Percentiles rank a stretch among this genome's conserved stretches.
phyloP scores from a whole-genome alignment of 2,113 vertebrate genomes.

The Phylloscopus trochiloides region DNA sequence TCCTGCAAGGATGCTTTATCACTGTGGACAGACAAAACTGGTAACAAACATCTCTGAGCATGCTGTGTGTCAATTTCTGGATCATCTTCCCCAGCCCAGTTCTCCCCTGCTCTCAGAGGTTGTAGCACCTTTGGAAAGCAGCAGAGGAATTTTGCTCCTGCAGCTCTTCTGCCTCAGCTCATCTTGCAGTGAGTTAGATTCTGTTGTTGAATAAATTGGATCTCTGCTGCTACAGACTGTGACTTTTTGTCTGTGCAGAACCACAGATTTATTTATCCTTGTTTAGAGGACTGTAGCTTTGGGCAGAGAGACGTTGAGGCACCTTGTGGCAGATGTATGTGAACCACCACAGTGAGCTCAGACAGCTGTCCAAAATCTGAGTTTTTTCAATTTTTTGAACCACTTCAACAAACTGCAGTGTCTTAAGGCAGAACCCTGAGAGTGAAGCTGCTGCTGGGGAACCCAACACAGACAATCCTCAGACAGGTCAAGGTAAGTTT shows the following conservation, averaged over 20 bases:
- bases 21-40: not conserved
- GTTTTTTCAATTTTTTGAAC: not conserved
- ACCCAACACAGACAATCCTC: not conserved
- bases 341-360: not conserved
- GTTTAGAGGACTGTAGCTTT: not conserved
- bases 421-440: not conserved
- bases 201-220: not conserved
- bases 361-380: not conserved
- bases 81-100: not conserved
- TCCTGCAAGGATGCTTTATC: not conserved
- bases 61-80: not conserved
- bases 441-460: not conserved
- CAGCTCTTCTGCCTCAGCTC: not conserved
- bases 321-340: not conserved
- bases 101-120: not conserved
- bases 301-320: not conserved
- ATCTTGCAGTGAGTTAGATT: not conserved
- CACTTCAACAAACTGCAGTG: not conserved
- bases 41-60: not conserved
- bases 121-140: not conserved
- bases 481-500: not conserved
- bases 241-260: not conserved
- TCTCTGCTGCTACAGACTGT: not conserved
- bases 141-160: not conserved
- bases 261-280: not conserved